A percentile compares a stretch with the other conserved stretches of the same genome.
These are phyloP conservation scores for Orientallactaga bullata DNA, from an alignment of 2,113 vertebrate genomes.

Conservation along the genomic window DNA sequence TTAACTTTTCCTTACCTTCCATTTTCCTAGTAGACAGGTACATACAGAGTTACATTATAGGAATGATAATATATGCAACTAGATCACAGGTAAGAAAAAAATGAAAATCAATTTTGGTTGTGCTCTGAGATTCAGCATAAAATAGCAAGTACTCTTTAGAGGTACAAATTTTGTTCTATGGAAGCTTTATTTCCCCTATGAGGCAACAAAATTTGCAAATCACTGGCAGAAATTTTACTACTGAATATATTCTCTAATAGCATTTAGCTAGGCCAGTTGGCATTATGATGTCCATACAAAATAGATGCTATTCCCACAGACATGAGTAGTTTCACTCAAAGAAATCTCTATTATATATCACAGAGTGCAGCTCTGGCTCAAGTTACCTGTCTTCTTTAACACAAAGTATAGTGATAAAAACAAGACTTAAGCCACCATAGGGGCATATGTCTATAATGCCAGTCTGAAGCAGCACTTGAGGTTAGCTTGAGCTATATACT, in stretches of 20 bases:
- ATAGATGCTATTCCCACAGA: not conserved
- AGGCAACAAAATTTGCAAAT: slow-evolving; percentile 5
- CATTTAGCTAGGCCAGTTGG: not conserved
- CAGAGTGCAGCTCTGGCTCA: too few species aligned
- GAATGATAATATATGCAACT: not conserved
- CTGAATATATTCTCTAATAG: slow-evolving; percentile 15
- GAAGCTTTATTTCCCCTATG: slow-evolving; percentile 28
- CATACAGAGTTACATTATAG: not conserved
- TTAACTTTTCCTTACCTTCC: not conserved
- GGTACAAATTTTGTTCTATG: not conserved
- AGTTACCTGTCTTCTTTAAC: too few species aligned
- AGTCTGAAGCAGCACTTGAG: too few species aligned
- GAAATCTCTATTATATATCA: too few species aligned
- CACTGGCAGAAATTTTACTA: slow-evolving; percentile 8
- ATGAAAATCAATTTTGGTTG: not conserved
- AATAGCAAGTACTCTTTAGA: slow-evolving; percentile 2
- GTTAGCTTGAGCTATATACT: too few species aligned
- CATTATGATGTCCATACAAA: not conserved
- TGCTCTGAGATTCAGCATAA: slow-evolving; percentile 14
- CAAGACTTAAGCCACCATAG: too few species aligned
- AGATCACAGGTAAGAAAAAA: not conserved
- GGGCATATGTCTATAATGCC: too few species aligned
- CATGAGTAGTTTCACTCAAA: not conserved
- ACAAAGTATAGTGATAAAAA: too few species aligned
- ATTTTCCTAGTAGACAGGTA: not conserved